phyloP scores from a whole-genome alignment of 2,888 invertebrate species.

The Adelognathus sp. region DNA sequence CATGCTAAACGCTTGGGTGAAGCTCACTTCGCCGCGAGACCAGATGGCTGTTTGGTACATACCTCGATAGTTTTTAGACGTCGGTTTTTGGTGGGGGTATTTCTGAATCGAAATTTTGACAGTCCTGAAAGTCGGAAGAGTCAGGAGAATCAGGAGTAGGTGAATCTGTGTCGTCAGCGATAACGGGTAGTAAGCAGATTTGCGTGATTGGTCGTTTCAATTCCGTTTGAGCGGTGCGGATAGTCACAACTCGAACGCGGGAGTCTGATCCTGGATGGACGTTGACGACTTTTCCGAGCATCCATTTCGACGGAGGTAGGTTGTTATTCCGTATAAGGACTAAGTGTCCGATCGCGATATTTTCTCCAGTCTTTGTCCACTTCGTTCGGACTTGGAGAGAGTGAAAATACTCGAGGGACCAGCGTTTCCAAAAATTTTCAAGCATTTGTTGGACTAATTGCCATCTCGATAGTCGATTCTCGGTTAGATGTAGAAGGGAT shows the following conservation, averaged over 20 bases:
- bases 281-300: background rate
- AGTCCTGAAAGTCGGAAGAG: background rate
- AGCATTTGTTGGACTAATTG: conserved; percentile 1
- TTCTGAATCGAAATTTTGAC: background rate
- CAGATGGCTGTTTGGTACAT: too few species aligned
- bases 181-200: background rate
- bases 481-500: background rate
- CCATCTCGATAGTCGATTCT: conserved; percentile 9
- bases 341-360: background rate
- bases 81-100: too few species aligned
- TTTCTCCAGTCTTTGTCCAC: background rate
- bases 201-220: background rate
- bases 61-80: too few species aligned
- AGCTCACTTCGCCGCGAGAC: too few species aligned
- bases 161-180: background rate
- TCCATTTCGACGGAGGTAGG: background rate
- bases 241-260: background rate
- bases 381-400: background rate
- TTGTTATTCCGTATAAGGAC: background rate
- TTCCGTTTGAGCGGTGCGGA: background rate
- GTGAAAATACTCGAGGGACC: conserved; percentile 14
- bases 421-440: conserved; percentile 34
- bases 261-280: background rate
- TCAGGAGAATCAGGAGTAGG: background rate
- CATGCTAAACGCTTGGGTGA: too few species aligned